These are phyloP conservation scores for Diachasmimorpha longicaudata DNA, from an alignment of 1,140 invertebrate species.

Conservation along the genomic window DNA sequence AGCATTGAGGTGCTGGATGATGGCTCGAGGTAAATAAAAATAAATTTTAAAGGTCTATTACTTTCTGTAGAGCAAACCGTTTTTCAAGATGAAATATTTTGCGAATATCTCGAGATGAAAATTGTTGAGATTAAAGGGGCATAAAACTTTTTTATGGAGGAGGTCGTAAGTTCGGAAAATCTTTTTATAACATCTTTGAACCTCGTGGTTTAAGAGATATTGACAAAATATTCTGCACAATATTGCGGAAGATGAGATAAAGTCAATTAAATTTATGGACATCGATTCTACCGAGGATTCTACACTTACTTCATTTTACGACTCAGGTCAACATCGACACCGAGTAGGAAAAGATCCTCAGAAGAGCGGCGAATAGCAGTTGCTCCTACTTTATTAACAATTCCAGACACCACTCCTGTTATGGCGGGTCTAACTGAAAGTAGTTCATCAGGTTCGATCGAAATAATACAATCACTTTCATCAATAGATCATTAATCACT, in stretches of 20 bases:
- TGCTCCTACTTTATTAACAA: conserved; percentile 54
- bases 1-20: conserved; percentile 70
- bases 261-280: no score
- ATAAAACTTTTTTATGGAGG: conserved; percentile 26
- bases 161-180: no score
- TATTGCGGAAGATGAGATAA: no score
- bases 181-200: no score
- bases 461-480: conserved; percentile 24
- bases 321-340: conserved; percentile 41
- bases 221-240: no score
- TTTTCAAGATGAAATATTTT: no score
- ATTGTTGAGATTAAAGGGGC: no score
- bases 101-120: background rate
- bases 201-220: no score
- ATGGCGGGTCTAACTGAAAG: conserved; percentile 66
- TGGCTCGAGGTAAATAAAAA: conserved; percentile 44
- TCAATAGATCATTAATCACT: background rate
- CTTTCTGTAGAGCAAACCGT: no score
- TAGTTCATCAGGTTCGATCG: conserved; percentile 65
- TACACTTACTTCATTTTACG: background rate
- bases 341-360: conserved; percentile 57
- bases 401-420: conserved; percentile 52
- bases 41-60: no score
- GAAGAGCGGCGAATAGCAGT: conserved; percentile 54
- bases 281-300: conserved; percentile 14